phyloP scores from a whole-genome alignment of 2,797 vertebrate species.

The Micromesistius poutassou region DNA sequence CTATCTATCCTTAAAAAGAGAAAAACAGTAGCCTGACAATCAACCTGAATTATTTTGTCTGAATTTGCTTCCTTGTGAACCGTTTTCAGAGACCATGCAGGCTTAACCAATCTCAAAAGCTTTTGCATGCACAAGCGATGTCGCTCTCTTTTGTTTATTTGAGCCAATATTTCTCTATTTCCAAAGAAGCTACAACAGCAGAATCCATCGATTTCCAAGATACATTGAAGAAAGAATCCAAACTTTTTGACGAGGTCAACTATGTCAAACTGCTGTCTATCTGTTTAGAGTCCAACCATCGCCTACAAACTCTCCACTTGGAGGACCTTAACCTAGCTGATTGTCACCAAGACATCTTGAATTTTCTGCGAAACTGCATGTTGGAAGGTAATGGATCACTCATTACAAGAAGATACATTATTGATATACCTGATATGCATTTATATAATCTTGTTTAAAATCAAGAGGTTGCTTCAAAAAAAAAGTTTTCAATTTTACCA shows the following conservation, averaged over 20 bases:
- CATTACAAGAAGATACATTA: background rate
- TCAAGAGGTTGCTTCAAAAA: background rate
- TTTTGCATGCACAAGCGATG: too few relatives aligned
- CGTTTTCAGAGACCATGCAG: too few relatives aligned
- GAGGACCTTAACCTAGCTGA: constrained; percentile 85
- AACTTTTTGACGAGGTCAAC: background rate
- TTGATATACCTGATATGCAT: background rate
- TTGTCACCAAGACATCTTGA: constrained; percentile 80
- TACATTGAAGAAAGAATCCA: too few relatives aligned
- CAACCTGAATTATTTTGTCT: background rate
- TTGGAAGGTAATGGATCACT: constrained; percentile 77
- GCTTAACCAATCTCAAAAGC: too few relatives aligned
- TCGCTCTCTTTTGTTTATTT: too few relatives aligned
- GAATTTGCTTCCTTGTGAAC: background rate
- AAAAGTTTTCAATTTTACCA: background rate
- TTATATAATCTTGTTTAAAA: background rate
- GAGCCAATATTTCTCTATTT: too few relatives aligned
- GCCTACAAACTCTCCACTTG: constrained; percentile 77
- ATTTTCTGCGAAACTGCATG: constrained; percentile 74
- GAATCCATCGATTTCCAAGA: too few relatives aligned
- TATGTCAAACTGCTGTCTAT: constrained; percentile 1
- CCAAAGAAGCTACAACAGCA: too few relatives aligned
- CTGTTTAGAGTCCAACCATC: constrained; percentile 71
- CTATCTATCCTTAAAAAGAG: background rate
- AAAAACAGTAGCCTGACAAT: background rate